Conservation (phyloP, 30 jellyfish, hydroid and myxozoan species). For the Cassiopea xamachana region DNA sequence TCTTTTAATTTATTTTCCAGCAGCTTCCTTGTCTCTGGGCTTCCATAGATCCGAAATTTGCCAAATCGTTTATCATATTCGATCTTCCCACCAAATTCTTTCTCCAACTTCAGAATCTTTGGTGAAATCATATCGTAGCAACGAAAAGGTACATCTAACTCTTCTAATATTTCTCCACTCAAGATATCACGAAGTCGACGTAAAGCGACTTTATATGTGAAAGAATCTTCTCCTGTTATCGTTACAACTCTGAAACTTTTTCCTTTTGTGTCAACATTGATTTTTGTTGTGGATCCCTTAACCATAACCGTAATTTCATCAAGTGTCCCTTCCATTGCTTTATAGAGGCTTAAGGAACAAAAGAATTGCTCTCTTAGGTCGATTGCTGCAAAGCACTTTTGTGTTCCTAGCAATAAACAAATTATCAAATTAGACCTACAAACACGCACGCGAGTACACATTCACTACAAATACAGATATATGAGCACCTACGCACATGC, state of each 20-base stretch:
- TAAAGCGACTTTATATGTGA: constrained; percentile 2
- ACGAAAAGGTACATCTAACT: background rate
- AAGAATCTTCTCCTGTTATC: constrained; percentile 24
- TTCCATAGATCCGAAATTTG: constrained; percentile 26
- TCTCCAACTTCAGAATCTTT: background rate
- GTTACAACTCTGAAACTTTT: background rate
- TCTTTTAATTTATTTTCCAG: background rate
- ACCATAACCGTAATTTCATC: constrained; percentile 2
- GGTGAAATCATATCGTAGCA: background rate
- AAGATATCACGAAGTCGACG: constrained; percentile 19
- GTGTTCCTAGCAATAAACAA: constrained; percentile 1
- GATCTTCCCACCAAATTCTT: background rate
- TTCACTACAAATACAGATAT: too few species aligned
- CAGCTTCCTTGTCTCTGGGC: constrained; percentile 9
- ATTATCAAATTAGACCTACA: background rate
- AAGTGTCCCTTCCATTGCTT: background rate
- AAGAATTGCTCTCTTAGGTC: background rate
- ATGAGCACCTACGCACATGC: too few species aligned
- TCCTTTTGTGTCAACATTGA: background rate
- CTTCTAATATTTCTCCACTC: constrained; percentile 3
- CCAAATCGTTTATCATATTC: constrained; percentile 18
- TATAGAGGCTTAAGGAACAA: background rate
- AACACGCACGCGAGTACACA: too few species aligned
- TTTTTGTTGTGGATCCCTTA: background rate
- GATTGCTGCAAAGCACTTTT: constrained; percentile 7